Evolutionary conservation across 2,113 vertebrate species (phyloP), one percentile per base, ranked within the genome.

Genomic region (Geothlypis trichas): DNA sequence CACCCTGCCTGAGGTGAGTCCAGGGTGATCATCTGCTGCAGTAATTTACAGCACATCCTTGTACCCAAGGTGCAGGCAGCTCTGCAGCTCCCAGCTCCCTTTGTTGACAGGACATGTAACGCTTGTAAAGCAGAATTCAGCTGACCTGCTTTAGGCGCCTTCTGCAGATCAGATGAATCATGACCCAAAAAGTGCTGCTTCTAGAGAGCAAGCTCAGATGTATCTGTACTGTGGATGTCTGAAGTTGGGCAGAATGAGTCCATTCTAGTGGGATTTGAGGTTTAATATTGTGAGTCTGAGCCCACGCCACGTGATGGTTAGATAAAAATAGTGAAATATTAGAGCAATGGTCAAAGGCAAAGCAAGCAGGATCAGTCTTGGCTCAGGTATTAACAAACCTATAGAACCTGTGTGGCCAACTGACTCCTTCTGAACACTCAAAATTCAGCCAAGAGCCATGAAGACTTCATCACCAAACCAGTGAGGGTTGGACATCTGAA

Each of bases 21-120:
- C 58, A 74, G 52, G 15, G 8, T 24, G 30, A 65, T 82, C 10
- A n/a, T 10, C 54, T 77, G 3, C n/a, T 71, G 49, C 49, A 59
- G 44, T 30, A 4, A 24, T 67, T 58, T 41, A 26, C 35, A 55
- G 12, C 2, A 24, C 1, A 49, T 3, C 26, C 13, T 15, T 17
- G 11, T 12, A 4, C 31, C 1, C 3, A 93, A 39, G 28, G 31
- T 0, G 1, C 2, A 24, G 27, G 33, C 62, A 69, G 9, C 26
- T 69, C 59, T 51, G 26, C 21, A 68, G 41, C 16, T 92, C 37
- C 35, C 31, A 47, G 3, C 4, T 66, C 15, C 11, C 55, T 58
- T 66, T 52, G 27, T 4, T 37, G 22, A 6, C 78, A 10, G 33
- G 6, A 49, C 15, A 10, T 26, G 5, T 9, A 63, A 65, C 2